Evolutionary conservation across 2,888 invertebrate species (phyloP).

Genomic region (Malacosoma neustria): DNA sequence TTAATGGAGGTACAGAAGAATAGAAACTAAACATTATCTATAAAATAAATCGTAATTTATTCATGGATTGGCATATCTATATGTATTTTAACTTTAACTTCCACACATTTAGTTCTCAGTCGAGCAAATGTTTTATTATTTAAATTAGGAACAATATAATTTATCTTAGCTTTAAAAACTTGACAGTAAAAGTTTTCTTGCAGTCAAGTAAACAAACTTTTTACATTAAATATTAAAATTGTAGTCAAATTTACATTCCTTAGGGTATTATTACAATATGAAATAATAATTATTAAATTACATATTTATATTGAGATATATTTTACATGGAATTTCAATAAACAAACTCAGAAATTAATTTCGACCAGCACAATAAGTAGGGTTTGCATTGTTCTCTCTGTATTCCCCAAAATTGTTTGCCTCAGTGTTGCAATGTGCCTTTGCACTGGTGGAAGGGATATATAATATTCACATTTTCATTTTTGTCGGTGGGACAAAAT

Average conservation of each 20-base stretch:
- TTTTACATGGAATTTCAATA: background rate
- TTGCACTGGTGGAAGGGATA: background rate
- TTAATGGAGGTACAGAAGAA: too few relatives aligned
- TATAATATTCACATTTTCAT: conserved; percentile 24
- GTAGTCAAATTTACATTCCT: background rate
- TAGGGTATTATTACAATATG: background rate
- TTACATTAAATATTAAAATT: background rate
- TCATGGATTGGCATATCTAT: background rate
- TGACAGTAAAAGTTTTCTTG: background rate
- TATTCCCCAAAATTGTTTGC: too few relatives aligned
- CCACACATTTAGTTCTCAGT: background rate
- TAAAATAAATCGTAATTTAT: too few relatives aligned
- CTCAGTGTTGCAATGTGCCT: too few relatives aligned
- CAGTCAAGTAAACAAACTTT: background rate
- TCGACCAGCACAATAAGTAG: background rate
- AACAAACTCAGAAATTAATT: background rate
- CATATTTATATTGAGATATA: background rate
- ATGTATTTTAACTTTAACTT: background rate
- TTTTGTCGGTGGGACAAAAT: conserved; percentile 58
- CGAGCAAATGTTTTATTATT: background rate
- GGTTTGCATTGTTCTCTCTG: too few relatives aligned
- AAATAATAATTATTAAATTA: background rate
- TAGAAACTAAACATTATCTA: too few relatives aligned
- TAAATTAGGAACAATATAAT: conserved; percentile 1
- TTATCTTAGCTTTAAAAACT: background rate